phyloP scores from a whole-genome alignment of 1,140 invertebrate genomes.

The Lucilia sericata region DNA sequence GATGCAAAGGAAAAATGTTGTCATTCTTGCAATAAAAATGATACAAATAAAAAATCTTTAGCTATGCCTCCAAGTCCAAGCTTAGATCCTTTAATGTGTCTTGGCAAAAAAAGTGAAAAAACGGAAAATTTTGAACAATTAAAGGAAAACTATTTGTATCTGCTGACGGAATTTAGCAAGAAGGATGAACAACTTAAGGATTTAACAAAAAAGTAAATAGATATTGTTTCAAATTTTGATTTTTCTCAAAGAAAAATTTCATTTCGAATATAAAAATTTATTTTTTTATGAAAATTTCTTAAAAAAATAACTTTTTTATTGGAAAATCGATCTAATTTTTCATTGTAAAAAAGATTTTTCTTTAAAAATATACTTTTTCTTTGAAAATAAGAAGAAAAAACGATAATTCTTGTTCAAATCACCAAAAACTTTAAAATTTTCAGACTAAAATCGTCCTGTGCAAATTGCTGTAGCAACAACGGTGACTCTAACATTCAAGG shows the following conservation, averaged over 20 bases:
- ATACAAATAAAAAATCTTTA: too few relatives aligned
- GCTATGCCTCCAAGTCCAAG: conserved; percentile 50
- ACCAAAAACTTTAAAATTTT: too few relatives aligned
- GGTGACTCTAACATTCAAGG: conserved; percentile 14
- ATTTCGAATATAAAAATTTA: too few relatives aligned
- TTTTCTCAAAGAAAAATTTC: too few relatives aligned
- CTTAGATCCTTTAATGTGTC: conserved; percentile 59
- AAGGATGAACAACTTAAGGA: conserved; percentile 65
- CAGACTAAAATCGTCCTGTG: conserved; percentile 60
- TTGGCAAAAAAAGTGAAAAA: conserved; percentile 57
- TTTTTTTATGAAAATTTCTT: too few relatives aligned
- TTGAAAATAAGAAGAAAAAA: too few relatives aligned
- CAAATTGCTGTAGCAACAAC: conserved; percentile 44
- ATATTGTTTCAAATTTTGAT: too few relatives aligned
- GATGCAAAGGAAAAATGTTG: conserved; percentile 45
- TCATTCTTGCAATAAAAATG: conserved; percentile 30
- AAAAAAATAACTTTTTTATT: too few relatives aligned
- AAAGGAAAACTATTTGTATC: conserved; percentile 63
- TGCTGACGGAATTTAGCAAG: conserved; percentile 60
- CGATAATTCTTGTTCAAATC: too few relatives aligned
- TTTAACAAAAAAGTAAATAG: conserved; percentile 58
- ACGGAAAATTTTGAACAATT: conserved; percentile 61
- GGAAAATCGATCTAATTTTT: too few relatives aligned
- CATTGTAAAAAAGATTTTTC: too few relatives aligned
- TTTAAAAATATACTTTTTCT: too few relatives aligned